Evolutionary conservation across 1,140 invertebrate species (phyloP), one percentile per base, ranked within the genome.

Genomic region (Atopsyche davidsoni): DNA sequence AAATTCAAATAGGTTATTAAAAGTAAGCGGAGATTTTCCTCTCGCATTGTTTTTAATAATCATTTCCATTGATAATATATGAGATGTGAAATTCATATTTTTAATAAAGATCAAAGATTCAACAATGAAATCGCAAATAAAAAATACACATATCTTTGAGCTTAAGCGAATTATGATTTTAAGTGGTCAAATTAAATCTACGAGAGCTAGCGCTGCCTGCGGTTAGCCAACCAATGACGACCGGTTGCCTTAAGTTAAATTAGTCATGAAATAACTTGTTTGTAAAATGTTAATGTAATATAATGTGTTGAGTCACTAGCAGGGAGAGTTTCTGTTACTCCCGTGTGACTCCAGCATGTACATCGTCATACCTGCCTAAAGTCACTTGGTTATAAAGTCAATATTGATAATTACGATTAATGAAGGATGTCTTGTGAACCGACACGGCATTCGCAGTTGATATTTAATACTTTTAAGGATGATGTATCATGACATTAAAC

Each of bases 401-500:
- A 57, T 57, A 52, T 52, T 48, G 46, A 51, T 56, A 47, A 56
- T 56, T 51, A 47, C 44, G 14, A 46, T 44, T 52, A 53, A 46
- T 21, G 35, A 55, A 46, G 46, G 43, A 55, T 36, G 38, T 51
- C 44, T 55, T 55, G 53, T 51, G 52, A 47, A 44, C 24, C 25
- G 39, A 53, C 19, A 41, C 41, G 42, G 50, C 55, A 57, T 57
- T 42, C 39, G 42, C 39, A 46, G 39, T 53, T 57, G 46, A 51
- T 50, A 53, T 53, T 57, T 50, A 57, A 48, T 43, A 49, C 42
- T 53, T 45, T 40, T 57, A 57, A 57, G 46, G 45, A 57, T 28
- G 51, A 53, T 57, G 51, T 57, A 57, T 57, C 51, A 57, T 50
- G 51, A 57, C 41, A 53, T 50, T 57, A 57, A 53, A 48, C 51